Evolutionary conservation across 2,797 vertebrate genomes (phyloP).

Genomic region (Allobates femoralis): DNA sequence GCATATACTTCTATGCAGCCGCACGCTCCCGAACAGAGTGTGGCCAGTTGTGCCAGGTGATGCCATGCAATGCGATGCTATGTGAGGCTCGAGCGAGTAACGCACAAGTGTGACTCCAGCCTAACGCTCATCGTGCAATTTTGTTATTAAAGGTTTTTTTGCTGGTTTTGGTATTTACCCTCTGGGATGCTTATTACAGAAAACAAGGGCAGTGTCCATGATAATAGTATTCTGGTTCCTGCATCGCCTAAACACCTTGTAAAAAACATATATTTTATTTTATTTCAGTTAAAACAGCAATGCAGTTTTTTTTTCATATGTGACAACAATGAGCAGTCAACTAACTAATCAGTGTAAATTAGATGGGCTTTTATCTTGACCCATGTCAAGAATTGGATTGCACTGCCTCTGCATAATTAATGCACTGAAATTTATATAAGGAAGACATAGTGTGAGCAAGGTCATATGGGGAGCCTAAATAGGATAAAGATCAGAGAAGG

Average conservation of each 20-base stretch:
- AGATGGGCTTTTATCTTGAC: not conserved
- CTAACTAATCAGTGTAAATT: not conserved
- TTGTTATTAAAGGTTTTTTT: not conserved
- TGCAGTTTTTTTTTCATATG: not conserved
- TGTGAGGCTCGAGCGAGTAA: too few species aligned
- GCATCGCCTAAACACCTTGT: not conserved
- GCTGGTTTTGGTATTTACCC: too few species aligned
- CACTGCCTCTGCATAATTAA: too few species aligned
- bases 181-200: too few species aligned
- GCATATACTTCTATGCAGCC: too few species aligned
- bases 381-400: too few species aligned
- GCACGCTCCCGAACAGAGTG: too few species aligned
- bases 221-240: not conserved
- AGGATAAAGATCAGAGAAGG: not conserved
- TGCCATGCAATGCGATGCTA: too few species aligned
- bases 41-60: too few species aligned
- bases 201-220: too few species aligned
- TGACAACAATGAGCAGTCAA: not conserved
- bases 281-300: not conserved
- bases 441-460: not conserved
- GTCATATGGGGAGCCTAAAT: not conserved
- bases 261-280: not conserved
- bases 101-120: too few species aligned
- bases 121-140: too few species aligned
- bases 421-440: not conserved